Conservation (phyloP, 1,140 invertebrate genomes). For the Apis laboriosa region DNA sequence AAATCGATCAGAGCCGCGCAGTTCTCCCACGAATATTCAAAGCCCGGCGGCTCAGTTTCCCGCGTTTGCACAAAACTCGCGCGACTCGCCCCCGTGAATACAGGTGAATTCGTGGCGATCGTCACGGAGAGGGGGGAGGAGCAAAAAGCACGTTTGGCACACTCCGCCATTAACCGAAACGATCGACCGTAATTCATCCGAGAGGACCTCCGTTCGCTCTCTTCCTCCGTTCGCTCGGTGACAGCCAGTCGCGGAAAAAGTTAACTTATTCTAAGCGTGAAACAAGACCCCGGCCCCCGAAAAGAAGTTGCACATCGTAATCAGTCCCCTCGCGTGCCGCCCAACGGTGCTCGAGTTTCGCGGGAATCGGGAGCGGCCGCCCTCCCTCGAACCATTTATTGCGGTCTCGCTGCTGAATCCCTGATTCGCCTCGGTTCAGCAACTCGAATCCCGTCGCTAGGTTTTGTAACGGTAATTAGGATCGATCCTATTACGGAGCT, state of each 20-base stretch:
- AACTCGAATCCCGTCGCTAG: not conserved
- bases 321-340: constrained; percentile 36
- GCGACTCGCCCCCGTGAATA: not conserved
- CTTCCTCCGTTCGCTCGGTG: constrained; percentile 51
- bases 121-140: not conserved
- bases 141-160: constrained; percentile 59
- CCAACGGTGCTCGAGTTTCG: constrained; percentile 34
- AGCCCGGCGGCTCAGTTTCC: not conserved
- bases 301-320: constrained; percentile 60
- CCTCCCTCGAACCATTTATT: constrained; percentile 1
- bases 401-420: not conserved
- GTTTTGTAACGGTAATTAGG: constrained; percentile 34
- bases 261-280: constrained; percentile 65
- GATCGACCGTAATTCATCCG: constrained; percentile 61
- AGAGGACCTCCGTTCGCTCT: not conserved
- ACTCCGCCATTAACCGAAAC: constrained; percentile 51
- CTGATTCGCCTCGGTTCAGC: not conserved
- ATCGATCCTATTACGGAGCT: not conserved
- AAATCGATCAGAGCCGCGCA: not conserved
- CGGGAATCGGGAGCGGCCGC: not conserved
- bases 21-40: constrained; percentile 7
- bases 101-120: no score
- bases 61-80: constrained; percentile 22
- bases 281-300: constrained; percentile 44
- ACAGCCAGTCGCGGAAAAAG: constrained; percentile 59